Base-by-base conservation (phyloP, 1,140 invertebrate species). In the Plutomurus gul region DNA sequence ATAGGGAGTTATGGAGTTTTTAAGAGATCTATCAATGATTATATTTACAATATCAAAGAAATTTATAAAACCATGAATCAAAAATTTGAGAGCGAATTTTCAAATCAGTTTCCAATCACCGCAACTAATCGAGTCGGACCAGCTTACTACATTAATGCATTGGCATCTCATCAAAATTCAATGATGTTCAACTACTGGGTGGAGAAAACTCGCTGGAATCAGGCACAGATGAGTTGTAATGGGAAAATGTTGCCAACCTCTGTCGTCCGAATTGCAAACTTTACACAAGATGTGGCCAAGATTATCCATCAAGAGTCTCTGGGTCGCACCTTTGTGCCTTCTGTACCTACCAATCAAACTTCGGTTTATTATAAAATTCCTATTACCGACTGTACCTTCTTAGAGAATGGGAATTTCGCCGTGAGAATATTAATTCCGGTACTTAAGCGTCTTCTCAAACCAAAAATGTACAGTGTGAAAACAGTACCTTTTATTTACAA, bases 81-180 rank as follows among this genome's bases (percentile, higher is more conserved):
- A 43, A 78, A 77, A 25, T 82, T 75, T 25, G 81, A 82, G 43
- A 30, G 20, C 8, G 81, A 82, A 30, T 82, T 82, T 75, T 82
- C 81, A 22, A 78, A 65, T 25, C 8, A n/a, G n/a, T n/a, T n/a
- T n/a, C 43, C 22, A 18, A 60, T 77, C 13, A 46, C 1, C 16
- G 20, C 71, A 1, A 60, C 30, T 2, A 70, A 78, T n/a, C 37
- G 77, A 51, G 18, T 73, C 1, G 77, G 77, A 4, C 81, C 81
- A 18, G 74, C 73, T 22, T 76, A 75, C 30, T 82, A 82, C 39
- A 77, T 82, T 10, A 82, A 82, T 65, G 72, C 78, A n/a, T 36
- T 82, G 0, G 49, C 77, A 33, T 43, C 81, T 27, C 71, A 78
- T 56, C 81, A 82, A 70, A 78, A 77, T 60, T 47, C 51, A 0